Base-by-base conservation (phyloP, 2,888 invertebrate genomes). In the Cosmopolites sordidus region DNA sequence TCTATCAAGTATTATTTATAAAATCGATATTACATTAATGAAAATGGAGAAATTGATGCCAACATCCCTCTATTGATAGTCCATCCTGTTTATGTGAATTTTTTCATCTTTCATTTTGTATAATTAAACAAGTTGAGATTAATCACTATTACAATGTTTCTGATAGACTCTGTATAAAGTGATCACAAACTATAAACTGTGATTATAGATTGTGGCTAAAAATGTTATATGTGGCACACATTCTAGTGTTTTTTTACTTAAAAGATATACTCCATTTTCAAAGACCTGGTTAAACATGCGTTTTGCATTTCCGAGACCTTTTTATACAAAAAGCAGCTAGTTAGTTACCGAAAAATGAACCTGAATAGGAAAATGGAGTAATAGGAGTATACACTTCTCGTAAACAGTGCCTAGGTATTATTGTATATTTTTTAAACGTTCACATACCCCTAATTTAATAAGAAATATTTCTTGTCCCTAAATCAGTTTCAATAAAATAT, bases 361-460 rank as follows among this genome's bases (percentile, higher is more conserved):
- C 33, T 33, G 33, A 5, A 11, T 27, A 12, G 5, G 33, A 49
- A 49, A 42, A 44, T 29, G 33, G 48, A 39, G 49, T 37, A 39
- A 66, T 39, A 41, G 42, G 43, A 29, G 15, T 54, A 62, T 60
- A 64, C 66, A 64, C 63, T 62, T 64, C 64, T 66, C 66, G 68
- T 67, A 58, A 61, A 57, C 72, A 72, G 72, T 72, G 73, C 73
- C 72, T 73, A 71, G 72, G 70, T 68, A 71, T 69, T 65, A 69
- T 64, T 69, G 66, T 69, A 70, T 71, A 72, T 71, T 72, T 71
- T 70, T 71, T 68, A 71, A 69, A 65, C 12, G 66, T 70, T 66
- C 70, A 69, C 65, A 62, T 66, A 66, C 62, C 64, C 66, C 69
- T 70, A 66, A 68, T 69, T 66, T 64, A 60, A 60, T 48, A 41